Base-by-base conservation (phyloP, 2,888 invertebrate species). In the Morinoia aosen region DNA sequence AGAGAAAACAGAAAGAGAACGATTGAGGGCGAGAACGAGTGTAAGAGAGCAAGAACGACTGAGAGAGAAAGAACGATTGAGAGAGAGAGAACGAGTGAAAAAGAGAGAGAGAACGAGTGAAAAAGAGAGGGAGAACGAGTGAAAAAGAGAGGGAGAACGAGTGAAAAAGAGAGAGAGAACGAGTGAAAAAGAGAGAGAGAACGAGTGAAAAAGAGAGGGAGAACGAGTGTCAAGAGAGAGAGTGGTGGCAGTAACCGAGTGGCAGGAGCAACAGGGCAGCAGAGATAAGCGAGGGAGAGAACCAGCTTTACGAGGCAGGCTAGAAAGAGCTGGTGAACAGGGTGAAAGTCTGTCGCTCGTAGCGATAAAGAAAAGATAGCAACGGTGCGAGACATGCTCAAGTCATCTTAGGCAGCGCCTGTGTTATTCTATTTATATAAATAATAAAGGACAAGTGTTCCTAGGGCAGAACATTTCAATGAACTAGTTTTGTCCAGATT, bases 311-410 rank as follows among this genome's bases (percentile, higher is more conserved):
- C 56, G 57, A 91, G 57, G 40, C 48, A 4, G 19, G 19, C 91
- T 19, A 48, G 57, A 91, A 56, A 57, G 33, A 91, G 57, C 48
- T 39, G n/a, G n/a, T n/a, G 25, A 91, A 91, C 56, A 91, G 25
- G 91, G 57, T 57, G 91, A 76, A 76, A 76, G 76, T 76, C 76
- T 76, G 33, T 33, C 33, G 76, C 76, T 33, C 25, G 76, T 33
- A 25, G 76, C 76, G 76, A 76, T 76, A 76, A 76, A 76, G 76
- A 33, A 76, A 76, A 76, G 76, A 76, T 76, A 76, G 76, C 76
- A 76, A 33, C 76, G 25, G 10, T 76, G 76, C 33, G 76, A 76
- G 76, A 76, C 76, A 76, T 33, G 76, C 76, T 19, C 33, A 19
- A 33, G 76, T 33, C 76, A 76, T 76, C 76, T 76, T 76, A 76